phyloP scores from a whole-genome alignment of 2,797 vertebrate genomes.

The Podarcis lilfordi region DNA sequence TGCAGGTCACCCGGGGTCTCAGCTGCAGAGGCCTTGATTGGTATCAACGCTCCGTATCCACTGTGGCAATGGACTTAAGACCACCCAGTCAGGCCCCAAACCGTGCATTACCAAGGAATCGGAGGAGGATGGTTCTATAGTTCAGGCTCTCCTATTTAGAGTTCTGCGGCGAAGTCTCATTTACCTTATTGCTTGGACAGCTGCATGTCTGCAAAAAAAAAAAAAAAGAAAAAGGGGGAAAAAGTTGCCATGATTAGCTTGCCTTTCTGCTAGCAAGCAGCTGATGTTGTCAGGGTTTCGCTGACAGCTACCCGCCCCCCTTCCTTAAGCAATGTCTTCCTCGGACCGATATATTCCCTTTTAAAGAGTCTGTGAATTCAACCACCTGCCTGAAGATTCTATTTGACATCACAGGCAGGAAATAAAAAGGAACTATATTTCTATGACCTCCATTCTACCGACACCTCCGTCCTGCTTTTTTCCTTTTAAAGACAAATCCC shows the following conservation, averaged over 20 bases:
- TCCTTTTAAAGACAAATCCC: conserved; percentile 39
- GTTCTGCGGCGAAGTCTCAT: conserved; percentile 81
- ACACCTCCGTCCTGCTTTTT: conserved; percentile 23
- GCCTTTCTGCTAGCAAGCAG: conserved; percentile 71
- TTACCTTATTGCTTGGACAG: conserved; percentile 85
- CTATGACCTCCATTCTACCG: background rate
- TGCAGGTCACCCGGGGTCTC: conserved; percentile 85
- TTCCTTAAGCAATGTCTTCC: conserved; percentile 76
- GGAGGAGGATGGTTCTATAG: conserved; percentile 78
- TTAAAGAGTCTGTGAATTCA: conserved; percentile 78
- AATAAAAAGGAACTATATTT: conserved; percentile 51
- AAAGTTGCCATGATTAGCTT: conserved; percentile 77
- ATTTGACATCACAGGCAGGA: conserved; percentile 68
- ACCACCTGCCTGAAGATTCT: conserved; percentile 80
- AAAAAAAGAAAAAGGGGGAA: conserved; percentile 56
- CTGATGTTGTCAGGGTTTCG: conserved; percentile 71
- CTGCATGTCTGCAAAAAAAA: conserved; percentile 79
- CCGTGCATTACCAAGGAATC: conserved; percentile 80
- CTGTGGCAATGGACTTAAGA: conserved; percentile 86
- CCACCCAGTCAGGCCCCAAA: conserved; percentile 87
- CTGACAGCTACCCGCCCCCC: background rate
- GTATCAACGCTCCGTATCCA: conserved; percentile 79
- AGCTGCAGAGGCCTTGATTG: conserved; percentile 85
- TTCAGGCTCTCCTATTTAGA: conserved; percentile 82
- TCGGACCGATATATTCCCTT: conserved; percentile 75